phyloP scores from a whole-genome alignment of 1,140 invertebrate species.

The Zaprionus vittiger region DNA sequence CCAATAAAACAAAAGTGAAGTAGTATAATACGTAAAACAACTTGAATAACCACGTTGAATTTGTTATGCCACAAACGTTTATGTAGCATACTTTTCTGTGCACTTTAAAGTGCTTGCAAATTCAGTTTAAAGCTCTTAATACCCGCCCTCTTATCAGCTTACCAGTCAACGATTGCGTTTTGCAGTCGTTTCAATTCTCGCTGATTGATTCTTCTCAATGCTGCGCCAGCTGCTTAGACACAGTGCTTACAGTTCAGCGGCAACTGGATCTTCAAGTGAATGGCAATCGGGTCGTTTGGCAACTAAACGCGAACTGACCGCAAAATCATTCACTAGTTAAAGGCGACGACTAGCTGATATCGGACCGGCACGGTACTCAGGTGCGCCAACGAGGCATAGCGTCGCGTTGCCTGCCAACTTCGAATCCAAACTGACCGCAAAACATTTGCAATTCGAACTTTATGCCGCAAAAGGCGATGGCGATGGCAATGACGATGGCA shows the following conservation, averaged over 20 bases:
- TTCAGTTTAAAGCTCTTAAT: background rate
- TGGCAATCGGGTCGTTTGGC: background rate
- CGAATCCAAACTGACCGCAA: conserved; percentile 79
- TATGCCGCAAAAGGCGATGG: conserved; percentile 56
- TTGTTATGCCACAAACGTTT: background rate
- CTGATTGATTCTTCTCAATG: background rate
- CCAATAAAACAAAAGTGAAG: background rate
- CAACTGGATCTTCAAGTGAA: conserved; percentile 4
- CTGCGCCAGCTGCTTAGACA: background rate
- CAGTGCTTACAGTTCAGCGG: no score
- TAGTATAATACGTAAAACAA: background rate
- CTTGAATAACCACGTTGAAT: background rate
- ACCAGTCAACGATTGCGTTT: background rate
- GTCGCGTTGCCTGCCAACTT: conserved; percentile 76
- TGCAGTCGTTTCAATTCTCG: no score
- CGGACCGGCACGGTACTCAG: conserved; percentile 34
- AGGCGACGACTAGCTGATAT: conserved; percentile 6
- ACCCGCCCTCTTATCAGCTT: background rate
- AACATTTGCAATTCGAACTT: conserved; percentile 79
- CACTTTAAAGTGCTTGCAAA: background rate
- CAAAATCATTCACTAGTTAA: conserved; percentile 15
- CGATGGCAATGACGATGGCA: conserved; percentile 15
- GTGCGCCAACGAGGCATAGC: conserved; percentile 48
- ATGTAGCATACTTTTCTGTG: background rate
- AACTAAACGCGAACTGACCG: conserved; percentile 19